Evolutionary conservation across 2,888 invertebrate genomes (phyloP), one percentile per base, ranked within the genome.

Genomic region (Volucella inanis): DNA sequence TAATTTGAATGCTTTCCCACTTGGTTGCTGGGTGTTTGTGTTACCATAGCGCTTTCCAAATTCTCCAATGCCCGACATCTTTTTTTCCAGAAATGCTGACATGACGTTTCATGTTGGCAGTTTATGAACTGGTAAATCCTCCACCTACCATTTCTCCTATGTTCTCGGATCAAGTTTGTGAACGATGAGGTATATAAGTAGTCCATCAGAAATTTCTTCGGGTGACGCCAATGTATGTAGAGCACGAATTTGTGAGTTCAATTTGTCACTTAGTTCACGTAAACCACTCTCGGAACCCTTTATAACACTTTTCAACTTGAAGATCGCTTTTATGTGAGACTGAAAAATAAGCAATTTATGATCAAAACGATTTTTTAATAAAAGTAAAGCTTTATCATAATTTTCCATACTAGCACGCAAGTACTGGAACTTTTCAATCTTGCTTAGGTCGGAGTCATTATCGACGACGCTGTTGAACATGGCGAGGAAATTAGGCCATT

Each of bases 321-420:
- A 49, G 8, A 87, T 86, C 41, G 78, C 84, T 15, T 76, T 87
- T 15, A 87, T 76, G 50, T n/a, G n/a, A n/a, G n/a, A n/a, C n/a
- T n/a, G n/a, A n/a, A n/a, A n/a, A n/a, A n/a, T n/a, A n/a, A n/a
- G 87, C 8, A 62, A 78, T 78, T 87, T 86, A 78, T 87, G 87
- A 67, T 71, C 86, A 10, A 78, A 11, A 83, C 85, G 15, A 22
- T 87, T 18, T 76, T 72, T 12, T 87, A 82, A 43, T 87, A 72
- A 39, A 77, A 85, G n/a, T 12, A 74, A 82, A 87, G 0, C 82
- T 82, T 8, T 82, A 80, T 18, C 87, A 18, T 1, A 80, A 87
- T 8, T 47, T 45, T 8, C 59, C 71, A 3, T 57, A 11, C 6
- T 78, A 3, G 81, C 18, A 18, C 79, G 76, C 47, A 87, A 55